Percentiles rank a stretch among this genome's conserved stretches.
Conservation (phyloP, 2,797 vertebrate species). For the Cyprinodon diabolis region DNA sequence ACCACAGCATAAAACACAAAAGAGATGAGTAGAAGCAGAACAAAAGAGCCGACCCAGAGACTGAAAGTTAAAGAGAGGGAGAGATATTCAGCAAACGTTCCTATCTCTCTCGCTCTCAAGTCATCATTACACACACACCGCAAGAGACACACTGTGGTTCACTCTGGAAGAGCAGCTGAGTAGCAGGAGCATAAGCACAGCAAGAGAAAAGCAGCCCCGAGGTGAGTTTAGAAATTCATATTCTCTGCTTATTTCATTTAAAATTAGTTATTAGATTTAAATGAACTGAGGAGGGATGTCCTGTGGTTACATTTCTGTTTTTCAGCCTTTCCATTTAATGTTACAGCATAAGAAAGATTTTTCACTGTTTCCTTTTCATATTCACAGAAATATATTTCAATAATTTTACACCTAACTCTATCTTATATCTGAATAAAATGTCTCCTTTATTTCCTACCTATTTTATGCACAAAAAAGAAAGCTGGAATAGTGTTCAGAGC, state of each 20-base stretch:
- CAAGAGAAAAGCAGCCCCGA: conserved; percentile 29
- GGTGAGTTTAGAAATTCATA: conserved; percentile 57
- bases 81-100: conserved; percentile 22
- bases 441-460: background rate
- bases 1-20: conserved; percentile 36
- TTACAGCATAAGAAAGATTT: conserved; percentile 1
- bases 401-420: background rate
- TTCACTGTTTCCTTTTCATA: conserved; percentile 12
- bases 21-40: conserved; percentile 28
- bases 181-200: conserved; percentile 18
- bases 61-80: conserved; percentile 5
- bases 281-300: background rate
- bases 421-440: conserved; percentile 13
- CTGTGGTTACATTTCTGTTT: background rate
- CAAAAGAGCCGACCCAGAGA: conserved; percentile 22
- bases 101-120: conserved; percentile 16
- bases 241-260: background rate
- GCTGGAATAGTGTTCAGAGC: background rate
- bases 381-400: conserved; percentile 12
- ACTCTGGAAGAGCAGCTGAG: conserved; percentile 44
- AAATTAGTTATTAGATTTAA: conserved; percentile 4
- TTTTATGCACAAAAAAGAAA: background rate
- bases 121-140: conserved; percentile 26
- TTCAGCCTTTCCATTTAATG: background rate
- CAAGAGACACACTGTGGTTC: conserved; percentile 37